A percentile compares a stretch with the other conserved stretches of the same genome.
Evolutionary conservation across 2,113 vertebrate species (phyloP).

Genomic region (Lophius piscatorius): DNA sequence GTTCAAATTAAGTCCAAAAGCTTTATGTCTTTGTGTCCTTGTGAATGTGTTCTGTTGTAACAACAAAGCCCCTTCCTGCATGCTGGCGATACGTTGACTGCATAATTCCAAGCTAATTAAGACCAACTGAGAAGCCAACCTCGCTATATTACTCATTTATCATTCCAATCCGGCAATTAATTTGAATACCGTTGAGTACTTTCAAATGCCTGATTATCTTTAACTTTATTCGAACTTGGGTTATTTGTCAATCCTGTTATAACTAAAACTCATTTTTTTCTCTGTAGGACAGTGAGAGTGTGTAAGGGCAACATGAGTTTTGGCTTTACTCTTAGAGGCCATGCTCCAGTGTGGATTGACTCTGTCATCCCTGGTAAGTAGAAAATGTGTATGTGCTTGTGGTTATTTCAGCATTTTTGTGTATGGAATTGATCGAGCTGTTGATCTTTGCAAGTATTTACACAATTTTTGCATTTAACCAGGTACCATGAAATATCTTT

Average conservation of each 20-base stretch:
- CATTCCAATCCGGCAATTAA: too few species aligned
- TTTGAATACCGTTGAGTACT: not conserved
- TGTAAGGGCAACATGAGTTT: conserved; percentile 98
- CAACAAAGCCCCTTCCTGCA: too few species aligned
- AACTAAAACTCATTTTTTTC: conserved; percentile 20
- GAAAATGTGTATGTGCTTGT: not conserved
- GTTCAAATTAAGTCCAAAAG: too few species aligned
- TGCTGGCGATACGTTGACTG: too few species aligned
- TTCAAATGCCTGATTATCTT: not conserved
- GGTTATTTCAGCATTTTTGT: not conserved
- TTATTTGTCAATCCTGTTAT: not conserved
- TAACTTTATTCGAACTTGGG: not conserved
- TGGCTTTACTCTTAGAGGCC: conserved; percentile 93
- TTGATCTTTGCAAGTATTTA: not conserved
- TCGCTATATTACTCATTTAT: too few species aligned
- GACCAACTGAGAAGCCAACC: too few species aligned
- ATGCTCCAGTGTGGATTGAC: conserved; percentile 97
- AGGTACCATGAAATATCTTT: not conserved
- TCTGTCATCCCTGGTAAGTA: conserved; percentile 91
- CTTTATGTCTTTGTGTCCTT: too few species aligned
- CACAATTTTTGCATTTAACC: not conserved
- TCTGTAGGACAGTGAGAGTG: conserved; percentile 89
- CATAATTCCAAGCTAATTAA: too few species aligned
- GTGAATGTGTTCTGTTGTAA: too few species aligned
- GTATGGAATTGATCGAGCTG: not conserved